phyloP scores from a whole-genome alignment of 1,140 invertebrate species.

The Leptinotarsa defecta region DNA sequence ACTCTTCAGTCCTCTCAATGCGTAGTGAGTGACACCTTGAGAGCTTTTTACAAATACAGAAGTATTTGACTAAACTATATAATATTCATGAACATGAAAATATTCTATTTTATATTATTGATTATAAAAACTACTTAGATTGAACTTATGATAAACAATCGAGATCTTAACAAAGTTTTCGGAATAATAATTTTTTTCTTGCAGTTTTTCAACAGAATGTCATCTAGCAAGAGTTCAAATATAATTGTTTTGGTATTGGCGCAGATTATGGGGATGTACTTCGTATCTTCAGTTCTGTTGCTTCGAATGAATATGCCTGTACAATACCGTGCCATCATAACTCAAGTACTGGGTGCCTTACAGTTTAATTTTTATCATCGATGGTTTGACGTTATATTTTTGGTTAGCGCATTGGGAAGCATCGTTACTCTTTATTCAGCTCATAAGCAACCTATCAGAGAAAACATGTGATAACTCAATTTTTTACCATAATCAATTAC shows the following conservation, averaged over 20 bases:
- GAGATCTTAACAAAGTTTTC: no score
- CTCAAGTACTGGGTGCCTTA: slow-evolving; percentile 95
- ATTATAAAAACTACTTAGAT: no score
- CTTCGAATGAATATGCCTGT: slow-evolving; percentile 99
- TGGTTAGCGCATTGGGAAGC: slow-evolving; percentile 94
- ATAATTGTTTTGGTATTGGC: slow-evolving; percentile 96
- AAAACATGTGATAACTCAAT: slow-evolving; percentile 45
- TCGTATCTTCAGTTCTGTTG: slow-evolving; percentile 95
- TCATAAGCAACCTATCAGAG: slow-evolving; percentile 77
- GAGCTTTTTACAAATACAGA: no score
- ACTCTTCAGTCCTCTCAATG: no score
- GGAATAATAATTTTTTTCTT: slow-evolving; percentile 51
- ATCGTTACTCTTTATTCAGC: slow-evolving; percentile 95
- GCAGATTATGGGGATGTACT: slow-evolving; percentile 99
- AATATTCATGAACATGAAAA: no score
- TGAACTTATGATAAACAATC: no score
- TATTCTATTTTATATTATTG: no score
- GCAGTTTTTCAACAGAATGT: slow-evolving; percentile 99
- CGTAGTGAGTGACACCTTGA: no score
- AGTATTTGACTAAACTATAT: no score
- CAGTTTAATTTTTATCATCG: slow-evolving; percentile 99
- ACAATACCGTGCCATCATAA: slow-evolving; percentile 96
- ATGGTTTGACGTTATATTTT: slow-evolving; percentile 99
- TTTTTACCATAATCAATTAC: slow-evolving; percentile 13
- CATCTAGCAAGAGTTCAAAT: slow-evolving; percentile 98